Percentiles rank a stretch among this genome's conserved stretches.
Conservation (phyloP, 2,113 vertebrate species). For the Raja brachyura region DNA sequence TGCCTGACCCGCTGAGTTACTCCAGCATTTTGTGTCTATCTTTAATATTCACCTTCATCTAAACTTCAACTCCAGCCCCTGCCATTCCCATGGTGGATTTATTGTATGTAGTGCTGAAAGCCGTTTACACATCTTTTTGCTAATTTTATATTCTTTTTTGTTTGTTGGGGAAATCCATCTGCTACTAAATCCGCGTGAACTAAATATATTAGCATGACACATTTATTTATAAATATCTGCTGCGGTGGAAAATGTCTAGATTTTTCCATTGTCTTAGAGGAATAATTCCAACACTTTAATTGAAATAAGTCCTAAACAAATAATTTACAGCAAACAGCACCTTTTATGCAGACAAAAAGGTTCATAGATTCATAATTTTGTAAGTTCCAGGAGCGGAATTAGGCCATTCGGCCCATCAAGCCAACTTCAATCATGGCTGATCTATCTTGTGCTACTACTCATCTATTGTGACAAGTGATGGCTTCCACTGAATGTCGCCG, state of each 20-base stretch:
- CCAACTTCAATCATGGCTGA: too few relatives aligned
- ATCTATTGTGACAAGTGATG: too few relatives aligned
- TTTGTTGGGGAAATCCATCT: background rate
- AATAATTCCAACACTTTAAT: background rate
- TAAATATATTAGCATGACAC: too few relatives aligned
- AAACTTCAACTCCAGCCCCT: background rate
- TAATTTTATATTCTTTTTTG: background rate
- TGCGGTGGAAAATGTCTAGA: background rate
- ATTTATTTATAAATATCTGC: background rate
- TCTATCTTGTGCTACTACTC: too few relatives aligned
- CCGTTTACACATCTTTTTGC: background rate
- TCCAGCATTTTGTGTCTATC: too few relatives aligned
- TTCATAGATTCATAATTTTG: too few relatives aligned
- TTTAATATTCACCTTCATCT: background rate
- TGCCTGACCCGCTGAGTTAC: too few relatives aligned
- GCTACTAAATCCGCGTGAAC: too few relatives aligned
- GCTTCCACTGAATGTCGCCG: too few relatives aligned
- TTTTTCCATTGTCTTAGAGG: background rate
- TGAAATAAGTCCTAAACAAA: background rate
- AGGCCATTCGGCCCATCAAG: too few relatives aligned
- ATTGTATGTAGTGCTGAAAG: background rate
- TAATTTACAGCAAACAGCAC: background rate
- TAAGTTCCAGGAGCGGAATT: too few relatives aligned
- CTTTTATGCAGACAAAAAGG: too few relatives aligned
- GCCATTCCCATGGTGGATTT: background rate